Base-by-base conservation (phyloP, 2,113 vertebrate genomes). In the Hippocampus comes region DNA sequence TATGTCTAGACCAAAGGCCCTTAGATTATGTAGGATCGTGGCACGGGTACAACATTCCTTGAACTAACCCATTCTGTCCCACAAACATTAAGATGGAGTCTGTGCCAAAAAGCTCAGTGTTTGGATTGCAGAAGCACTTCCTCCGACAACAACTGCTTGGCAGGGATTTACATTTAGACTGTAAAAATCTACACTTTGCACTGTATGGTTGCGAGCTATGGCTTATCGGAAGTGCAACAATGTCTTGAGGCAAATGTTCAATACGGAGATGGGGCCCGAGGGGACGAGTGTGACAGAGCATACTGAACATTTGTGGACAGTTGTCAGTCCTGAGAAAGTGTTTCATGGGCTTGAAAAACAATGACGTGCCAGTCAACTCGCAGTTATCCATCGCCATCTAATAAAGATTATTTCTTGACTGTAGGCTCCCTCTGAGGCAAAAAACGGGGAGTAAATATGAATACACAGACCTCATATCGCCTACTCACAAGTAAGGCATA, bases 371-470 rank as follows among this genome's bases (percentile, higher is more conserved):
- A 89, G 79, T 85, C 79, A 87, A 49, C 53, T 46, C 48, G 27
- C 30, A 57, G 68, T 46, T 82, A 90, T 89, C 77, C 78, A 90
- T 90, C 76, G 63, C 56, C 34, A 78, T 66, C 71, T 84, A 85
- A 85, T 86, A 86, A 88, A 86, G 81, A 87, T 84, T 88, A 83
- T 87, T 89, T 86, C 82, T 80, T 84, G 75, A 86, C 84, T 90
- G 71, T 74, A 82, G 83, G 80, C 81, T 80, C 49, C 73, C 83
- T 88, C 77, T 65, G 38, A 88, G 79, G 84, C 74, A 65, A 71
- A 59, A 66, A 20, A 84, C 72, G 63, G 76, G 61, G 68, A 76
- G 85, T 80, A 80, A 77, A 80, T 75, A 81, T 81, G 80, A 77
- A 80, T 76, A 80, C 80, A 78, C 69, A 82, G 63, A 53, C 64